These are phyloP conservation scores for Plecotus auritus DNA, from an alignment of 2,113 vertebrate genomes.

Conservation along the genomic window DNA sequence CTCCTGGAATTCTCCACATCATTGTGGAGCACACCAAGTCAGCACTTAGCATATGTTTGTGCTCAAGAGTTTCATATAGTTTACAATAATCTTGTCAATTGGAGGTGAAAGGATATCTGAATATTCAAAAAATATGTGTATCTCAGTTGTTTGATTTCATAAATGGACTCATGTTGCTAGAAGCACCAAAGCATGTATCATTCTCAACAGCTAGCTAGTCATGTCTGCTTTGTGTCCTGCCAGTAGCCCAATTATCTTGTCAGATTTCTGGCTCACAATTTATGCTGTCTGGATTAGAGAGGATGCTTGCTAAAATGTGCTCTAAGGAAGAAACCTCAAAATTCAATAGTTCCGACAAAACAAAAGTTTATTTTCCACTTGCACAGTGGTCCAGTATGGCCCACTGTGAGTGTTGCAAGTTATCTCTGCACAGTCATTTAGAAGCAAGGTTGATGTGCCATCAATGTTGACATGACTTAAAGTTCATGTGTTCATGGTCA, in stretches of 20 bases:
- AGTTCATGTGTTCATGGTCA: neutral
- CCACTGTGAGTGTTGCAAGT: neutral
- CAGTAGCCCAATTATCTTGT: neutral
- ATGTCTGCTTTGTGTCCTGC: neutral
- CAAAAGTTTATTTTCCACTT: neutral
- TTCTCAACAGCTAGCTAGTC: neutral
- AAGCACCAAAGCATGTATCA: neutral
- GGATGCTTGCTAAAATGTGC: neutral
- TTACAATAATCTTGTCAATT: neutral
- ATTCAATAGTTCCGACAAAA: neutral
- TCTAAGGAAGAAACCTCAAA: neutral
- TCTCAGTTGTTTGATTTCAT: neutral
- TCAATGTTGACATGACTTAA: neutral
- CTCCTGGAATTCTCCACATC: conserved; percentile 30
- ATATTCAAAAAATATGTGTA: conserved; percentile 8
- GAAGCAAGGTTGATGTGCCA: neutral
- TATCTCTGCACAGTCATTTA: neutral
- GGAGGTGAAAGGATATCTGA: conserved; percentile 1
- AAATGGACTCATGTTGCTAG: neutral
- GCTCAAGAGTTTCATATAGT: neutral
- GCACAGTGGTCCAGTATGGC: neutral
- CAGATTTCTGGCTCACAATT: neutral
- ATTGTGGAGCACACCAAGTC: neutral
- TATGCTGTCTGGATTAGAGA: neutral
- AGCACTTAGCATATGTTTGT: neutral